Evolutionary conservation across 1,140 invertebrate species (phyloP), one percentile per base, ranked within the genome.

Genomic region (Monomorium pharaonis): DNA sequence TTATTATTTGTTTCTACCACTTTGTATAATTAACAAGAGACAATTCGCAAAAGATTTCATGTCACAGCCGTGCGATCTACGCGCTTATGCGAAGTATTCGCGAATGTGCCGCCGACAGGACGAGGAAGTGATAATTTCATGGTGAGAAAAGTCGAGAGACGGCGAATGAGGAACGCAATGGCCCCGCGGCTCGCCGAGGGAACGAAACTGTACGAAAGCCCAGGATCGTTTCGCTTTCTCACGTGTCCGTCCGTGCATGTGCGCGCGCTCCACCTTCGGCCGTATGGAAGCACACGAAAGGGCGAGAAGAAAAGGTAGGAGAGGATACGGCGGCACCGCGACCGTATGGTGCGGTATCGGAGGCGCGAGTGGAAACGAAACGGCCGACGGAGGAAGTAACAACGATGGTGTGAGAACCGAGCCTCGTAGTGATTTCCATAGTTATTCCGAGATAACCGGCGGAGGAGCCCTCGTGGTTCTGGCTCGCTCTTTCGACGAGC

Each of bases 361-460:
- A 85, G 83, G 51, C 65, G 49, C 70, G 70, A 75, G 78, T 83
- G 88, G 87, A 89, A 88, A 88, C 81, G 76, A 85, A 88, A 85
- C 67, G 87, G 81, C 69, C 75, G 85, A 80, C 74, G 49, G 65
- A 90, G 85, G 85, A 88, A 88, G 84, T 54, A 72, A 89, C 77
- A 67, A 54, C 75, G 88, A 92, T 89, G 88, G 89, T 92, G 91
- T 92, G 91, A 93, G 92, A 93, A 92, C 89, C 89, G 85, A 93
- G 91, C 83, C 88, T 89, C 86, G 70, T 86, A 86, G 85, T 86
- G 91, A 93, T 93, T 92, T 93, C 92, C 92, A 93, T 93, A 93
- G 92, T 92, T 93, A 92, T 92, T 92, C 63, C 90, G 85, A 92
- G 89, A 92, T 91, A 93, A 88, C 88, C 87, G 86, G 85, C 84